These are phyloP conservation scores for Ichneumon xanthorius DNA, from an alignment of 2,888 invertebrate genomes.

Conservation along the genomic window DNA sequence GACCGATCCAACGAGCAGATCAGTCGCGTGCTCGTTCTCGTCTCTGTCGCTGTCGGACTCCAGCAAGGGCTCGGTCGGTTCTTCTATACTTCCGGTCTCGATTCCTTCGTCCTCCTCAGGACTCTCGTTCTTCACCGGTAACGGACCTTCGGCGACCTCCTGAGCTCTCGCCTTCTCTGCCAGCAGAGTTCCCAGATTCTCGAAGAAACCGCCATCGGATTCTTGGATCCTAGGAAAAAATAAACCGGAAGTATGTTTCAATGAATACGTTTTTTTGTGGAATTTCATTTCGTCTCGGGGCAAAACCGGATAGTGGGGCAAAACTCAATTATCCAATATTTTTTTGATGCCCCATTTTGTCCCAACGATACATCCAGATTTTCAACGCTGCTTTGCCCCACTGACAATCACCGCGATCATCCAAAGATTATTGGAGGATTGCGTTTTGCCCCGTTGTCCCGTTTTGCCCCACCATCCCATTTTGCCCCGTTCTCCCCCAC, in stretches of 20 bases:
- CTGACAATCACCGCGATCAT: too few relatives aligned
- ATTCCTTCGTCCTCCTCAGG: constrained; percentile 84
- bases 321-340: too few relatives aligned
- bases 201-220: constrained; percentile 93
- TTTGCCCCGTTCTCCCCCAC: background rate
- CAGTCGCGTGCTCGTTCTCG: constrained; percentile 87
- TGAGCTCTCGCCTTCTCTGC: constrained; percentile 79
- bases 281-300: background rate
- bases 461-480: too few relatives aligned
- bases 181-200: constrained; percentile 92
- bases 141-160: constrained; percentile 77
- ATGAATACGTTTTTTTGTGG: background rate
- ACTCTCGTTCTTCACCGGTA: constrained; percentile 76
- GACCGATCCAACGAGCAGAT: constrained; percentile 88
- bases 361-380: too few relatives aligned
- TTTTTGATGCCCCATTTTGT: too few relatives aligned
- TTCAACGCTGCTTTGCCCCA: too few relatives aligned
- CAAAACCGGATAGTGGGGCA: too few relatives aligned
- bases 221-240: constrained; percentile 90
- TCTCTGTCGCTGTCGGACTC: constrained; percentile 90
- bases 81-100: constrained; percentile 74
- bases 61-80: constrained; percentile 86
- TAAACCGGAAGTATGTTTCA: background rate
- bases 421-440: too few relatives aligned
- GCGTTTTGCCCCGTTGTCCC: too few relatives aligned